phyloP scores from a whole-genome alignment of 37 sponge, comb jelly and placozoan genomes.

The Bolinopsis microptera region DNA sequence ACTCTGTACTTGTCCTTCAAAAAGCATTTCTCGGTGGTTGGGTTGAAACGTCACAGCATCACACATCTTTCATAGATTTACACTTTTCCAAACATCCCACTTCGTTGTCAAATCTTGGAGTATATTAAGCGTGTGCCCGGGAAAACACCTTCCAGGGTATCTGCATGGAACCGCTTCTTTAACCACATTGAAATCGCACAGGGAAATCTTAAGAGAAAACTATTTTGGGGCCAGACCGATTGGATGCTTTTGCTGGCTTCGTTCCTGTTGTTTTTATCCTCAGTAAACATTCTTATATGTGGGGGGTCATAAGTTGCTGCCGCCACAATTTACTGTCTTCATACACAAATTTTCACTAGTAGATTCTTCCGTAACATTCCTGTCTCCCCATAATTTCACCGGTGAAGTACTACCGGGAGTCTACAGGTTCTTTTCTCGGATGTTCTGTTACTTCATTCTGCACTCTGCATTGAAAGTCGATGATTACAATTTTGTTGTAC shows the following conservation, averaged over 20 bases:
- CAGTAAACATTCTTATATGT: background rate
- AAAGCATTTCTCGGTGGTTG: background rate
- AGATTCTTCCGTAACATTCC: background rate
- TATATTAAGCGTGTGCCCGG: background rate
- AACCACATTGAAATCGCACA: background rate
- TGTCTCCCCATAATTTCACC: background rate
- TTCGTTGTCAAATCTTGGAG: background rate
- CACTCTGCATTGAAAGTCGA: background rate
- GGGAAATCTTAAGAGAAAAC: background rate
- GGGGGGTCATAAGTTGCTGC: background rate
- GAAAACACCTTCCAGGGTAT: background rate
- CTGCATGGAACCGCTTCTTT: background rate
- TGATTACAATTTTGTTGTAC: background rate
- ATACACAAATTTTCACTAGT: background rate
- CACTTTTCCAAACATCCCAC: background rate
- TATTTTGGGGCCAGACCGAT: background rate
- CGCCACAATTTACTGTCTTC: background rate
- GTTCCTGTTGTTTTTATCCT: background rate
- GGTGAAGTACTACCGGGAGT: background rate
- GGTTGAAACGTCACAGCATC: background rate
- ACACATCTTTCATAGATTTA: background rate
- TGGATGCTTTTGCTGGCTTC: background rate
- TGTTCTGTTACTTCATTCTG: background rate
- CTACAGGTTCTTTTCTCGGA: background rate
- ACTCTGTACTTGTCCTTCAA: background rate